Evolutionary conservation across 2,888 invertebrate species (phyloP).

Genomic region (Lasius platythorax): DNA sequence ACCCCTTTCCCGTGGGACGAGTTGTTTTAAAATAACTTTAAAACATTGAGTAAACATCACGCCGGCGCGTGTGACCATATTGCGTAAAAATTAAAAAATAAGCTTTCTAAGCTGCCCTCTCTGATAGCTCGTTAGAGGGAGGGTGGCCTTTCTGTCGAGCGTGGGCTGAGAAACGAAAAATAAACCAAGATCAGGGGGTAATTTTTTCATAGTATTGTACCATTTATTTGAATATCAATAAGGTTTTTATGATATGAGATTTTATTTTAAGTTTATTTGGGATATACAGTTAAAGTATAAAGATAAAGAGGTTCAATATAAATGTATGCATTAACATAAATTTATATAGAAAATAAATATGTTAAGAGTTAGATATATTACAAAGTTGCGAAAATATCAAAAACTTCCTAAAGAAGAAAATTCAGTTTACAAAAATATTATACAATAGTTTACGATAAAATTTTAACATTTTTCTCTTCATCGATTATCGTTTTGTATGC

Average conservation of each 20-base stretch:
- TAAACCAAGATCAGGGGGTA: conserved; percentile 57
- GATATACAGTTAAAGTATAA: neutral
- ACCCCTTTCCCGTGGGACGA: conserved; percentile 52
- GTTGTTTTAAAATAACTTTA: conserved; percentile 81
- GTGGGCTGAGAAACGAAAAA: conserved; percentile 58
- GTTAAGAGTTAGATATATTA: neutral
- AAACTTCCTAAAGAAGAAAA: neutral
- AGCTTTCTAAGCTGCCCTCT: conserved; percentile 70
- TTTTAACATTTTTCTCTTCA: neutral
- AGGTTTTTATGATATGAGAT: neutral
- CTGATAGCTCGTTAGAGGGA: conserved; percentile 55
- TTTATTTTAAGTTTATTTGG: conserved; percentile 16
- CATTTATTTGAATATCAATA: conserved; percentile 21
- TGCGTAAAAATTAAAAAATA: conserved; percentile 79
- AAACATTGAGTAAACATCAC: conserved; percentile 79
- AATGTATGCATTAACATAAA: conserved; percentile 2
- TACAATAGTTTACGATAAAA: neutral
- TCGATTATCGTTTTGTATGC: neutral
- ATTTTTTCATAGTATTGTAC: conserved; percentile 14
- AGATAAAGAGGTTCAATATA: neutral
- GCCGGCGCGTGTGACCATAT: conserved; percentile 72
- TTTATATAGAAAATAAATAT: conserved; percentile 4
- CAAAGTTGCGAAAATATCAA: neutral
- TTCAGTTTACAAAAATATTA: conserved; percentile 1
- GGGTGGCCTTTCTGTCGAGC: conserved; percentile 53